These are phyloP conservation scores for Sander lucioperca DNA, from an alignment of 2,113 vertebrate species.

Conservation along the genomic window DNA sequence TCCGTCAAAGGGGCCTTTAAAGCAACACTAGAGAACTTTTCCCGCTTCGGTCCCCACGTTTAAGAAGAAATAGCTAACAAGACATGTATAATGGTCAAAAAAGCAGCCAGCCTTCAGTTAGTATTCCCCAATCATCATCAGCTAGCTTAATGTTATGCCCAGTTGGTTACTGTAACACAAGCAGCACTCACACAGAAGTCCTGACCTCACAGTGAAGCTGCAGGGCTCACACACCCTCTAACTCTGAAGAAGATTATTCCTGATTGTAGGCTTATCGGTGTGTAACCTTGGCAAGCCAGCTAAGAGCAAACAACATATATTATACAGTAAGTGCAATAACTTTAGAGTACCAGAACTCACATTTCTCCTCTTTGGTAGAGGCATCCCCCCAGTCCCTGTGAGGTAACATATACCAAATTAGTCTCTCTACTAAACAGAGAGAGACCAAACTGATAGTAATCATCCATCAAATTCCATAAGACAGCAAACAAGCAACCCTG, in stretches of 20 bases:
- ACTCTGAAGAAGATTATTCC: background rate
- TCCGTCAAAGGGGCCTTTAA: background rate
- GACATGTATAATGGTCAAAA: background rate
- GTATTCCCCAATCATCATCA: background rate
- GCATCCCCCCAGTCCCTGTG: too few relatives aligned
- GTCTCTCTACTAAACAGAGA: background rate
- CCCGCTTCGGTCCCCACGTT: too few relatives aligned
- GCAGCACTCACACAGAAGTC: background rate
- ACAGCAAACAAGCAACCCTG: background rate
- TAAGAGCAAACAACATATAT: background rate
- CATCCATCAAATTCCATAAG: background rate
- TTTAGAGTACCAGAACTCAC: background rate
- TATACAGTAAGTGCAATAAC: background rate
- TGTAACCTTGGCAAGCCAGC: background rate
- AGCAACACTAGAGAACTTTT: too few relatives aligned
- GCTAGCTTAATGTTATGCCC: background rate
- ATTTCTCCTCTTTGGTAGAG: background rate
- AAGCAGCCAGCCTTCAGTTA: background rate
- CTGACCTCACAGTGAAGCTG: conserved; percentile 4
- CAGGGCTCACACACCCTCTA: conserved; percentile 2
- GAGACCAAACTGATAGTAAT: background rate
- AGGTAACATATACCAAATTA: background rate
- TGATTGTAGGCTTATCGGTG: conserved; percentile 1
- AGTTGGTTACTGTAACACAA: background rate
- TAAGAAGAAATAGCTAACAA: background rate